These are phyloP conservation scores for Hirtodrosophila trivittata DNA, from an alignment of 2,888 invertebrate species.

Conservation along the genomic window DNA sequence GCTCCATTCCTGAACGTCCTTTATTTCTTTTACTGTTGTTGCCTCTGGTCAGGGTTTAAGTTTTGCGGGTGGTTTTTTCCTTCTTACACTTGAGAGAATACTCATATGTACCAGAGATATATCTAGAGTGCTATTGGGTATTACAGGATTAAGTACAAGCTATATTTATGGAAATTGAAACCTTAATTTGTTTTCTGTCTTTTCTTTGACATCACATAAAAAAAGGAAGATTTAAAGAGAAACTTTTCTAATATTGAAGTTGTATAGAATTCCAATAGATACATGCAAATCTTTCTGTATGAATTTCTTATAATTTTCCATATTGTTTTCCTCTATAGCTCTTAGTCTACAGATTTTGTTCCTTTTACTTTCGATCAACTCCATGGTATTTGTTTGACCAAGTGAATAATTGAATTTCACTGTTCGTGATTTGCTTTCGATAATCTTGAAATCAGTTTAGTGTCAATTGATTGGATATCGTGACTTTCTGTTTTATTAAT, in stretches of 20 bases:
- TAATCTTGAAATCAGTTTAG: slow-evolving; percentile 25
- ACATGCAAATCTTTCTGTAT: too few species aligned
- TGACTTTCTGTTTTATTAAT: slow-evolving; percentile 9
- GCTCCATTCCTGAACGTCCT: slow-evolving; percentile 1
- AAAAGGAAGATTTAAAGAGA: too few species aligned
- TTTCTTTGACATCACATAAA: too few species aligned
- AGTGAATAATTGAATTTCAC: slow-evolving; percentile 36
- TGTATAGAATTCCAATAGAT: too few species aligned
- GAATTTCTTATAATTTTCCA: too few species aligned
- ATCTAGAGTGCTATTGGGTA: neutral
- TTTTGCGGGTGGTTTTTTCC: slow-evolving; percentile 13
- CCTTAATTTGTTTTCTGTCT: neutral
- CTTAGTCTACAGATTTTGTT: too few species aligned
- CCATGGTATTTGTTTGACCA: slow-evolving; percentile 24
- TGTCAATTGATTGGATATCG: slow-evolving; percentile 32
- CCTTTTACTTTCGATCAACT: too few species aligned
- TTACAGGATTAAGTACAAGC: too few species aligned
- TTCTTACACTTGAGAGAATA: neutral
- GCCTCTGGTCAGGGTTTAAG: slow-evolving; percentile 62
- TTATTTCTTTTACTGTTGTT: slow-evolving; percentile 34
- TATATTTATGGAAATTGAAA: too few species aligned
- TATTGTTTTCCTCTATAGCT: too few species aligned
- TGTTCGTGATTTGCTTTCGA: slow-evolving; percentile 38
- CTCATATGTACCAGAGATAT: slow-evolving; percentile 6
- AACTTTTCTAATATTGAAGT: too few species aligned